Conservation (phyloP, 2,113 vertebrate genomes). For the Miniopterus natalensis region DNA sequence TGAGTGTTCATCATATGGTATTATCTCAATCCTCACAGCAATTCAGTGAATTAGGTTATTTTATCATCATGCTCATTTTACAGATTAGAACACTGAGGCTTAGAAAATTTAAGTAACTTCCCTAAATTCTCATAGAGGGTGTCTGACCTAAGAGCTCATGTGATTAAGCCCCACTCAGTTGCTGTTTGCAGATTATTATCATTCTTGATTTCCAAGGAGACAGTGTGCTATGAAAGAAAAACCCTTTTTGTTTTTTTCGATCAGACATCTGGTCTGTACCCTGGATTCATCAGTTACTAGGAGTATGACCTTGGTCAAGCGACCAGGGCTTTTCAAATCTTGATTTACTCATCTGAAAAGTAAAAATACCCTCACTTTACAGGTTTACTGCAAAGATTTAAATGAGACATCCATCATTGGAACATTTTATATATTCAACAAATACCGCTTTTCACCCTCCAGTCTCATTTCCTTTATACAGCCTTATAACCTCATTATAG, state of each 20-base stretch:
- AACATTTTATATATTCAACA: neutral
- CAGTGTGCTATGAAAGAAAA: neutral
- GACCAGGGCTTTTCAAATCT: neutral
- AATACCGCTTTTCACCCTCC: neutral
- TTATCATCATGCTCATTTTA: neutral
- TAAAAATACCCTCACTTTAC: neutral
- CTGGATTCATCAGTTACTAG: neutral
- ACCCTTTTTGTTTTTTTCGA: neutral
- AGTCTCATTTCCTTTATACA: neutral
- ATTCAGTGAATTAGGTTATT: slow-evolving; percentile 34
- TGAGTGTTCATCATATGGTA: neutral
- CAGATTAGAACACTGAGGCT: slow-evolving; percentile 15
- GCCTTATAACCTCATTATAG: neutral
- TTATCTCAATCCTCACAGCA: slow-evolving; percentile 37
- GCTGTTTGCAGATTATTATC: neutral
- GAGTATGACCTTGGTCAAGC: neutral
- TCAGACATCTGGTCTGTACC: neutral
- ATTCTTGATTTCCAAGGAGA: slow-evolving; percentile 15
- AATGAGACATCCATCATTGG: neutral
- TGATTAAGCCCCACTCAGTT: neutral
- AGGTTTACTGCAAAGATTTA: neutral
- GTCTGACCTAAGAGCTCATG: neutral
- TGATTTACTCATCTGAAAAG: slow-evolving; percentile 12
- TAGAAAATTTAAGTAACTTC: slow-evolving; percentile 38
- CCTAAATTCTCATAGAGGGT: neutral